Evolutionary conservation across 2,888 invertebrate genomes (phyloP), one percentile per base, ranked within the genome.

Genomic region (Digitonthophagus gazella): DNA sequence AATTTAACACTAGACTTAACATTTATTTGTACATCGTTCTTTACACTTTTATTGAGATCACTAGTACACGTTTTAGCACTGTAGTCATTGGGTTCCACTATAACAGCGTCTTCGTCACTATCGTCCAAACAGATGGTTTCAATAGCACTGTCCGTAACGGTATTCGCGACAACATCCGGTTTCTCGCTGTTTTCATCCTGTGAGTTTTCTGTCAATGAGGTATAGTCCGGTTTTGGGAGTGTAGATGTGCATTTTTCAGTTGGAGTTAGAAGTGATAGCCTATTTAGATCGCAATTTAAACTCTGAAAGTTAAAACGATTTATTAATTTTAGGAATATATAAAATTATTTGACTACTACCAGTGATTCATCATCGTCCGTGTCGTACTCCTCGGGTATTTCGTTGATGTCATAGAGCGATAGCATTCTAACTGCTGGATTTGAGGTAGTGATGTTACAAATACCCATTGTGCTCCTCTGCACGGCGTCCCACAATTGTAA

Each of bases 21-120:
- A 61, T 19, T 20, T 61, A 61, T 61, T 61, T 61, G 61, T 61
- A 61, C 61, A 19, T 61, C 61, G 14, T 19, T 61, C 6, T 61
- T 61, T n/a, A 61, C 18, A 61, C 19, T 16, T 61, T 20, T 20
- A 18, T 18, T 61, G 61, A 61, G 61, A 61, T 61, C 61, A 61
- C 19, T 18, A 61, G 5, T 61, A 20, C 61, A 11, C 16, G 18
- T 44, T 44, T 44, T 44, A 44, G 28, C 28, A 44, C 28, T 44
- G 11, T 44, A 44, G 28, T 44, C 28, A 44, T 44, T 44, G 28
- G 6, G 28, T 44, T 44, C 28, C 6, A 5, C 6, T 44, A 44
- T 2, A 44, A 44, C 28, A 44, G 28, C 28, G 28, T 44, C 28
- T 11, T 44, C 28, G 28, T 44, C 28, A 44, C 28, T 44, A 44